Conservation (phyloP, 2,888 invertebrate species). For the Asteroscopus sphinx region DNA sequence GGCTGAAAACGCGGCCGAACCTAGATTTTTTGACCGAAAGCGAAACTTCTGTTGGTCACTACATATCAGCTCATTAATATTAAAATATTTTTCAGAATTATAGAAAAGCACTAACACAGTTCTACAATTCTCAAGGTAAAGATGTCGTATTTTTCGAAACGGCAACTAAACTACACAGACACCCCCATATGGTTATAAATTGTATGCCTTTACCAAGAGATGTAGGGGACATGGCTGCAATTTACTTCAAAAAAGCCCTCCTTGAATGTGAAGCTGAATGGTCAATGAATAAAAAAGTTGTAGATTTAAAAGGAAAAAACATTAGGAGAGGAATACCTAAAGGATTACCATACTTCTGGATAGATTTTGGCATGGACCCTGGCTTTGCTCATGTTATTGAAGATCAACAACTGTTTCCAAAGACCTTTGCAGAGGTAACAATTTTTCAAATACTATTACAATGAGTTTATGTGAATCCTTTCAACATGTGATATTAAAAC, state of each 20-base stretch:
- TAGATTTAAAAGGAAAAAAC: conserved; percentile 90
- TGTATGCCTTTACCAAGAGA: conserved; percentile 96
- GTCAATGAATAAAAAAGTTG: conserved; percentile 97
- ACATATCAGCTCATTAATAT: neutral
- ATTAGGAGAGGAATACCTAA: conserved; percentile 96
- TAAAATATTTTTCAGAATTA: conserved; percentile 88
- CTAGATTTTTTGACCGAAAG: too few species aligned
- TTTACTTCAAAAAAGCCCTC: conserved; percentile 99
- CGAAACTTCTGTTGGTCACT: too few species aligned
- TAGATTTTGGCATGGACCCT: conserved; percentile 96
- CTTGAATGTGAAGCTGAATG: conserved; percentile 98
- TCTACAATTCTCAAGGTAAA: conserved; percentile 93
- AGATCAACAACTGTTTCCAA: conserved; percentile 96
- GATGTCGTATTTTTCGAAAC: conserved; percentile 98
- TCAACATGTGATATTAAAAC: neutral
- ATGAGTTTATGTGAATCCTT: too few species aligned
- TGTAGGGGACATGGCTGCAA: conserved; percentile 96
- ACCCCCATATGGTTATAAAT: conserved; percentile 96
- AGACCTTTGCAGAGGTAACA: conserved; percentile 96
- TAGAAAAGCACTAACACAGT: conserved; percentile 93
- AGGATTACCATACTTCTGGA: conserved; percentile 98
- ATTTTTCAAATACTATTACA: neutral
- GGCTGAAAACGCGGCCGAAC: too few species aligned
- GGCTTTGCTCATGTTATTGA: conserved; percentile 99
- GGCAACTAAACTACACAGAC: conserved; percentile 92